These are phyloP conservation scores for Condylura cristata DNA, from an alignment of 2,113 vertebrate species.

Conservation along the genomic window DNA sequence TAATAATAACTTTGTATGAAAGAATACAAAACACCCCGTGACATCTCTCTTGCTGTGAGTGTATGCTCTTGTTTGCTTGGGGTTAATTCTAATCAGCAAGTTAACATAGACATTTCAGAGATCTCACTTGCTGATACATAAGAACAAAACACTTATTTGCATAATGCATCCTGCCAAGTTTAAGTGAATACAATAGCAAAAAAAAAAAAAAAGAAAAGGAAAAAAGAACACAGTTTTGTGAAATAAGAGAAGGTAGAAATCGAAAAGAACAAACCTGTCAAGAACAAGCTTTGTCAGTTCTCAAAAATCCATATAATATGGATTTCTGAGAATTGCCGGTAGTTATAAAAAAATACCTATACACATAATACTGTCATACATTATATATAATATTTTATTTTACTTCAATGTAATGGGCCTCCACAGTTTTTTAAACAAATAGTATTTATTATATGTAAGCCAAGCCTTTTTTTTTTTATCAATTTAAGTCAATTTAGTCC, in stretches of 20 bases:
- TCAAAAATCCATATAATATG: neutral
- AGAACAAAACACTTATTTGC: constrained; percentile 65
- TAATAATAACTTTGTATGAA: neutral
- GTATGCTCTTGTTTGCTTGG: neutral
- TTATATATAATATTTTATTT: no score
- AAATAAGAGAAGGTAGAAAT: constrained; percentile 12
- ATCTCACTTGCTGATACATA: constrained; percentile 75
- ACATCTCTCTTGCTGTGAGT: neutral
- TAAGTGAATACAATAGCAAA: constrained; percentile 68
- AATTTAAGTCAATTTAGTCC: neutral
- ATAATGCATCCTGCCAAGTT: constrained; percentile 77
- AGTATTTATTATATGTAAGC: neutral
- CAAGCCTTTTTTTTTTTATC: neutral
- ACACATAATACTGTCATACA: no score
- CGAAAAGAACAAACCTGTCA: neutral
- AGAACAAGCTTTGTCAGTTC: neutral
- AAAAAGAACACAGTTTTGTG: constrained; percentile 59
- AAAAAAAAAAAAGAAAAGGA: constrained; percentile 76
- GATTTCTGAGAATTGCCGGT: neutral
- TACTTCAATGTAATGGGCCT: neutral
- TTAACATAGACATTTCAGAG: constrained; percentile 55
- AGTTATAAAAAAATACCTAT: neutral
- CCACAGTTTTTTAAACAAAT: neutral
- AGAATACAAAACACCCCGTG: neutral
- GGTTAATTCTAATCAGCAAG: constrained; percentile 16